Conservation (phyloP, 2,113 vertebrate genomes). For the Plecotus auritus region DNA sequence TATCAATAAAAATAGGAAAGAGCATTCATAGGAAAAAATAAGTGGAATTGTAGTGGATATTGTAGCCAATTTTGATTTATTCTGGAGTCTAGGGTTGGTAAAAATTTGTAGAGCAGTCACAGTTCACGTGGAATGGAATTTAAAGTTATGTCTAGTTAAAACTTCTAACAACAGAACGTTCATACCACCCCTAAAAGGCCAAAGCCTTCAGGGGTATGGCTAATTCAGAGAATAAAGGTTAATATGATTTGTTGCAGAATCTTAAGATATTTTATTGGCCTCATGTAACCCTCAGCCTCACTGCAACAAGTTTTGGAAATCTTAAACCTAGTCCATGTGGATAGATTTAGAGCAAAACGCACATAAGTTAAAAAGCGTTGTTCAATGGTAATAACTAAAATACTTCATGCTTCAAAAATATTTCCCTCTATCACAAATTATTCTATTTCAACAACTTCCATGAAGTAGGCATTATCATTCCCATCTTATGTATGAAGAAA, state of each 20-base stretch:
- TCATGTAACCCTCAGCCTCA: neutral
- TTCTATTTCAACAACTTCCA: neutral
- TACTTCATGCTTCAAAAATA: neutral
- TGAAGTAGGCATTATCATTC: neutral
- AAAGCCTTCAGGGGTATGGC: neutral
- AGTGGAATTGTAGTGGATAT: neutral
- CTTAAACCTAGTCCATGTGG: neutral
- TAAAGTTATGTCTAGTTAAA: constrained; percentile 23
- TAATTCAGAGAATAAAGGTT: neutral
- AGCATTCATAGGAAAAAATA: neutral
- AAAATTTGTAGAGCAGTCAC: neutral
- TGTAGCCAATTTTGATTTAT: neutral
- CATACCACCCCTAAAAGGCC: neutral
- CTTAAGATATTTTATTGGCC: neutral
- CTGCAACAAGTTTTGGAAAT: neutral
- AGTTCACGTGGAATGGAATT: neutral
- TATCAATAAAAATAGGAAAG: neutral
- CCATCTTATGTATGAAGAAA: neutral
- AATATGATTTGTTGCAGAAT: neutral
- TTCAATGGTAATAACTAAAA: neutral
- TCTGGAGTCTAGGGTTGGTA: neutral
- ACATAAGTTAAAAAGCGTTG: neutral
- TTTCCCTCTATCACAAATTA: neutral
- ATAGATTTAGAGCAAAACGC: neutral
- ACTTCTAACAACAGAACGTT: constrained; percentile 8